Evolutionary conservation across 2,888 invertebrate species (phyloP).

Genomic region (Habrosyne pyritoides): DNA sequence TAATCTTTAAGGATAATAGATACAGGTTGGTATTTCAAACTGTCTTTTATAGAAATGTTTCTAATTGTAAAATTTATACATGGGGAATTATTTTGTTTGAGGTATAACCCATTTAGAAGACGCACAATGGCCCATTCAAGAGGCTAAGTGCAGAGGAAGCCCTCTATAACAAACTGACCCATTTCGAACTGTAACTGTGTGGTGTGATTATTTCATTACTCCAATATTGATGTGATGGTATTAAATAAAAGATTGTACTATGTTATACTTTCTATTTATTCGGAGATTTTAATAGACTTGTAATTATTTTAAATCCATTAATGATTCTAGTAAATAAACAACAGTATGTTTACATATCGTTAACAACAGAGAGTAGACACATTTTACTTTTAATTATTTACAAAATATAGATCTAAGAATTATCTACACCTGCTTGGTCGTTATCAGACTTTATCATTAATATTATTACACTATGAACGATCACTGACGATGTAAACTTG

Average conservation of each 20-base stretch:
- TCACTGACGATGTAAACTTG: constrained; percentile 49
- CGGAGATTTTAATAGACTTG: constrained; percentile 62
- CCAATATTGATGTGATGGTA: too few species aligned
- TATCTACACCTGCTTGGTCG: constrained; percentile 80
- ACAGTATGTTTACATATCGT: constrained; percentile 66
- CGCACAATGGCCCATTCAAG: too few species aligned
- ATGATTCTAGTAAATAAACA: constrained; percentile 72
- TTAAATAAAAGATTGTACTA: constrained; percentile 50
- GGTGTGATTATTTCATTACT: too few species aligned
- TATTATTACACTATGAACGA: constrained; percentile 53
- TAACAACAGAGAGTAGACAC: constrained; percentile 69
- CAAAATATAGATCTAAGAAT: constrained; percentile 62
- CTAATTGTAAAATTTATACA: too few species aligned
- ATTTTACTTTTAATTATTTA: constrained; percentile 63
- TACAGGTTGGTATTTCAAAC: too few species aligned
- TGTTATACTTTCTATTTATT: constrained; percentile 74
- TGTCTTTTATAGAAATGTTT: too few species aligned
- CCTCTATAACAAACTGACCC: too few species aligned
- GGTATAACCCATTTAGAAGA: too few species aligned
- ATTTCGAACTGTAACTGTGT: too few species aligned
- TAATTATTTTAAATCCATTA: constrained; percentile 55
- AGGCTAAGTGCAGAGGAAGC: too few species aligned
- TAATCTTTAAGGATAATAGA: too few species aligned
- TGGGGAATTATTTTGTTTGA: too few species aligned
- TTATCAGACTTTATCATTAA: constrained; percentile 77